Percentiles rank a stretch among this genome's conserved stretches.
These are phyloP conservation scores for Scatophagus argus DNA, from an alignment of 2,113 vertebrate species.

Conservation along the genomic window DNA sequence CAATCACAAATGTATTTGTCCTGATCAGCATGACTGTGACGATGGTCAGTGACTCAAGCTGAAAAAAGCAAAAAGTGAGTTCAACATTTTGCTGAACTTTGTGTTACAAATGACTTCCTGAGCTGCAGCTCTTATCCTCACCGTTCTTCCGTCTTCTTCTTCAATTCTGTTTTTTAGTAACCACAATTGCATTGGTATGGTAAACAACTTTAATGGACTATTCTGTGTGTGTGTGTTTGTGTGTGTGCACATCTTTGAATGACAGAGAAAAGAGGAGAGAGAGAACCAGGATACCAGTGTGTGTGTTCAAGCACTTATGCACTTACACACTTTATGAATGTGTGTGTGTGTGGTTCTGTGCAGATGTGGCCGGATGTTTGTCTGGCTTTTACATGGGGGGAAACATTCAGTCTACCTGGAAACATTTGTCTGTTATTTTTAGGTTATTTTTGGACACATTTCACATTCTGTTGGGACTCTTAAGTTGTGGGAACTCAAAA, in stretches of 20 bases:
- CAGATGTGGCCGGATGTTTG: neutral
- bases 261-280: neutral
- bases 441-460: neutral
- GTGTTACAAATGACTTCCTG: neutral
- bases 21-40: no score
- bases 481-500: neutral
- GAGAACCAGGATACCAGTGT: neutral
- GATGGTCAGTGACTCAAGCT: neutral
- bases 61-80: no score
- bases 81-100: neutral
- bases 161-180: neutral
- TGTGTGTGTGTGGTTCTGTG: neutral
- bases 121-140: neutral
- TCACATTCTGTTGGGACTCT: neutral
- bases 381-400: neutral
- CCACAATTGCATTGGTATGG: neutral
- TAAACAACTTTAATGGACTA: constrained; percentile 18
- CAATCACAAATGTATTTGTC: neutral
- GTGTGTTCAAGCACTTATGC: neutral
- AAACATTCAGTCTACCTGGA: neutral
- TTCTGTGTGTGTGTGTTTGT: neutral
- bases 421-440: neutral
- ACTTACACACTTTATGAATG: neutral
- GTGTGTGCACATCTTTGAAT: neutral
- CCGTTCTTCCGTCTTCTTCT: no score